A percentile compares a stretch with the other conserved stretches of the same genome.
These are phyloP conservation scores for Cephalopterus ornatus DNA, from an alignment of 2,113 vertebrate genomes.

Conservation along the genomic window DNA sequence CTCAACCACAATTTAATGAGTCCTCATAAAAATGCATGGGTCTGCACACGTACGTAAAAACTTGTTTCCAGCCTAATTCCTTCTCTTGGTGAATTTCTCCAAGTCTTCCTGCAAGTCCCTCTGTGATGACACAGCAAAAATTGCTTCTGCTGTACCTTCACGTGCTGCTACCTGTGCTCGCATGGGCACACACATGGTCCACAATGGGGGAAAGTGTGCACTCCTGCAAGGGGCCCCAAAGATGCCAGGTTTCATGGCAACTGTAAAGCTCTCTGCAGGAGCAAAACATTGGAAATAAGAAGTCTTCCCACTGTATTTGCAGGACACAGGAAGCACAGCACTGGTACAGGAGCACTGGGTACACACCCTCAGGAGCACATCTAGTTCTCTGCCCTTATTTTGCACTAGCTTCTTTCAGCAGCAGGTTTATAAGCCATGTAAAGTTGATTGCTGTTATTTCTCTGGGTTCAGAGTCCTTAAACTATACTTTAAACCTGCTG, in stretches of 20 bases:
- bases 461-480: background rate
- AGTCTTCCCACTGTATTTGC: background rate
- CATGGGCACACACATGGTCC: background rate
- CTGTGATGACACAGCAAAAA: background rate
- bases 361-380: background rate
- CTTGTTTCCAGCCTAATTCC: background rate
- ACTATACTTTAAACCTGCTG: background rate
- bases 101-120: background rate
- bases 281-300: background rate
- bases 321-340: background rate
- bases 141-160: background rate
- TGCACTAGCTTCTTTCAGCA: background rate
- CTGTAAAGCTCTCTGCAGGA: background rate
- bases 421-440: background rate
- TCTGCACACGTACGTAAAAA: background rate
- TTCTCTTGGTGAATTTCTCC: background rate
- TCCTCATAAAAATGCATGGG: background rate
- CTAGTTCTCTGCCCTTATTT: background rate
- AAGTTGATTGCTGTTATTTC: background rate
- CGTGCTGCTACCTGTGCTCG: rapidly evolving
- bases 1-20: background rate
- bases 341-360: background rate
- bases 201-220: rapidly evolving
- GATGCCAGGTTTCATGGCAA: background rate
- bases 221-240: background rate